Evolutionary conservation across 2,113 vertebrate species (phyloP), one percentile per base, ranked within the genome.

Genomic region (Chionodraco myersi): DNA sequence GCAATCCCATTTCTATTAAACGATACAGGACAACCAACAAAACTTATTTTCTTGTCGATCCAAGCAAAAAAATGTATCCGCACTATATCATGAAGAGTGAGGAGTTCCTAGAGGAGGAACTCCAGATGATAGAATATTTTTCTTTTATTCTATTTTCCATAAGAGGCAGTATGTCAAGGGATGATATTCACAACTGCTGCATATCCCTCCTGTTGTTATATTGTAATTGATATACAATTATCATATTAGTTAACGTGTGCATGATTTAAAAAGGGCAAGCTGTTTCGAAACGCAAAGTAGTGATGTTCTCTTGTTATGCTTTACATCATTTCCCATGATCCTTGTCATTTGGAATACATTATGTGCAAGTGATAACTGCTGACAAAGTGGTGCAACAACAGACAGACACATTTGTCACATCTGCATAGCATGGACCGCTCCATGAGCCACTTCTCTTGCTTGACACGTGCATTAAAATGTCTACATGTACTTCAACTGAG

Each of bases 1-100:
- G 93, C 90, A 34, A 71, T 41, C 72, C 77, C 18, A 8, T 87
- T 74, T 92, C 77, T 76, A 92, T 93, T 91, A 91, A 91, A 91
- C 80, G 36, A 69, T 75, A 68, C 74, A 75, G 86, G 79, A 92
- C 81, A 83, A 89, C 83, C 79, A 78, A 80, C 81, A 83, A 83
- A 91, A 90, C 76, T 84, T 86, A 41, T 76, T 82, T 92, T 93
- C 77, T 91, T 92, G 93, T 86, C 80, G 79, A 91, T 88, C 84
- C 83, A 88, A 93, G 94, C 92, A 84, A 2, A 64, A 89, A 88
- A 86, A 81, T 81, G 49, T 63, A 21, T 83, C 48, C 6, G 13
- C 78, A 51, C 64, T 21, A 54, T 41, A 54, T 41, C 60, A 36
- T 45, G 34, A 78, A 86, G 73, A 79, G 10, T 41, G 69, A 36